Evolutionary conservation across 2,797 vertebrate genomes (phyloP), one percentile per base, ranked within the genome.

Genomic region (Onychomys torridus): DNA sequence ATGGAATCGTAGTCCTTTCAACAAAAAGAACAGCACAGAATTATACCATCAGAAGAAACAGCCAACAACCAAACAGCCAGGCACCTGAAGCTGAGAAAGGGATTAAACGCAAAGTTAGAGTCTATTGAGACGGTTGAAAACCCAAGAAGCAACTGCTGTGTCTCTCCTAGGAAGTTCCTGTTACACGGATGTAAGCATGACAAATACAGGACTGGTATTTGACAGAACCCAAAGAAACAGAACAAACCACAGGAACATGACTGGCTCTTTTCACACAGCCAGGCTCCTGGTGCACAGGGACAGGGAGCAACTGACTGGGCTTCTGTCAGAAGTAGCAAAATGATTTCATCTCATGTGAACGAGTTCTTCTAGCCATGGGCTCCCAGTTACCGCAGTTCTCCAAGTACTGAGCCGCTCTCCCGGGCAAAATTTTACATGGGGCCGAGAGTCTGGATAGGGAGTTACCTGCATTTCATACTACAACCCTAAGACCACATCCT

Each of bases 1-100:
- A 99, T 99, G 87, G 99, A 99, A 98, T 99, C 99, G 0, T 99
- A 99, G 98, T 99, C 99, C 99, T 99, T 97, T 67, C 97, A 98
- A 98, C 97, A 0, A 96, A 98, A 90, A 93, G 23, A 96, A 96
- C 10, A 97, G 97, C 13, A 71, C 4, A 83, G 73, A 87, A 96
- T 98, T 94, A 98, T 96, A 79, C 40, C 27, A 40, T 52, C 78
- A 49, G 7, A 34, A 97, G 34, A 55, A 95, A 96, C 21, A 63
- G 5, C 75, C 91, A 19, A 95, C 34, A 89, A 32, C 1, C 37
- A 76, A 95, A 95, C 65, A 97, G 63, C 29, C 85, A 95, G n/a
- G 46, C 55, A 96, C 12, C 0, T 55, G 25, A 97, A 63, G 75
- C 23, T 16, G 40, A 71, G 59, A 88, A 93, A 19, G 7, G 21